Conservation (phyloP, 2,888 invertebrate genomes). For the Aplocera efformata region DNA sequence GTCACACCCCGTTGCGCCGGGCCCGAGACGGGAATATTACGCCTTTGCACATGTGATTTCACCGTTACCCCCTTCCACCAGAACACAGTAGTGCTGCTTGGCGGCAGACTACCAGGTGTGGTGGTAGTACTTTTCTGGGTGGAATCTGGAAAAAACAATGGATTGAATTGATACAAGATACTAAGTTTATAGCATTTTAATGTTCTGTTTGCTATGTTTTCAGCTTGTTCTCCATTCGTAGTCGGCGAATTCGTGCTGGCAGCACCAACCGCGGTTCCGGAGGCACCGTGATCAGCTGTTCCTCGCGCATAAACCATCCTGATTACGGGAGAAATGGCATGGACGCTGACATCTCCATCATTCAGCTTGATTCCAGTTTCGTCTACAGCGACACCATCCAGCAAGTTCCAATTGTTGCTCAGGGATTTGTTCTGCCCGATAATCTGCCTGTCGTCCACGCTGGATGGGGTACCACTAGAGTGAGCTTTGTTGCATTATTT, state of each 20-base stretch:
- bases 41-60: too few species aligned
- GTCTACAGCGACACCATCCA: constrained; percentile 23
- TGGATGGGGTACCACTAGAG: constrained; percentile 41
- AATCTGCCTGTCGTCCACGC: constrained; percentile 35
- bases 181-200: too few species aligned
- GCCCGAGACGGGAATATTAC: too few species aligned
- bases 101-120: too few species aligned
- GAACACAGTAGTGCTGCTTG: too few species aligned
- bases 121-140: too few species aligned
- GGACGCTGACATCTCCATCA: constrained; percentile 41
- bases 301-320: constrained; percentile 35
- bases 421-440: constrained; percentile 24
- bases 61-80: too few species aligned
- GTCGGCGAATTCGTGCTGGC: constrained; percentile 41
- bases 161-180: too few species aligned
- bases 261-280: constrained; percentile 33
- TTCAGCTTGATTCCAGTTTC: constrained; percentile 27
- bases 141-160: too few species aligned
- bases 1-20: too few species aligned
- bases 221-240: constrained; percentile 30
- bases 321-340: constrained; percentile 23
- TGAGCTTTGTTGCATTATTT: constrained; percentile 30
- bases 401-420: constrained; percentile 20
- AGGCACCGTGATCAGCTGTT: constrained; percentile 29
- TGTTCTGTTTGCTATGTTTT: too few species aligned